These are phyloP conservation scores for Drosophila fulvimacula DNA, from an alignment of 2,888 invertebrate species.

Conservation along the genomic window DNA sequence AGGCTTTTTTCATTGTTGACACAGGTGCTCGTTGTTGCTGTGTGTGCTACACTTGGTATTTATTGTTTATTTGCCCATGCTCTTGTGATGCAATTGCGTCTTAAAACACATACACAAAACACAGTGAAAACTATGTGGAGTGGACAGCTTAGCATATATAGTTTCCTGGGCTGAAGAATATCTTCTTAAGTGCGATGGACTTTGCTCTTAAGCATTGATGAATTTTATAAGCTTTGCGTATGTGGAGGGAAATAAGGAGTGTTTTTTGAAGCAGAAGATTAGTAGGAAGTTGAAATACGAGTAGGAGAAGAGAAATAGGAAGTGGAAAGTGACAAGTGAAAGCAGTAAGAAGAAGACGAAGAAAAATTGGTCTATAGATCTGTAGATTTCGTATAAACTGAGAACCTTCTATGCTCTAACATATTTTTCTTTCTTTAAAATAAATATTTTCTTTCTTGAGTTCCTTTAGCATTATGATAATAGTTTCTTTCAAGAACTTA, in stretches of 20 bases:
- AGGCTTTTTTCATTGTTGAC: slow-evolving; percentile 74
- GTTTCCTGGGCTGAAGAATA: background rate
- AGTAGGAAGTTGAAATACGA: too few relatives aligned
- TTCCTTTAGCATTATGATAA: too few relatives aligned
- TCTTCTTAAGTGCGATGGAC: background rate
- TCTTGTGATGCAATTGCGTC: slow-evolving; percentile 67
- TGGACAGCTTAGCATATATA: background rate
- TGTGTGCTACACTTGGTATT: slow-evolving; percentile 17
- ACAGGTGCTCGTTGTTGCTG: slow-evolving; percentile 73
- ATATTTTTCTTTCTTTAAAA: too few relatives aligned
- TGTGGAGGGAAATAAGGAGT: background rate
- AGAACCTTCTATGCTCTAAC: too few relatives aligned
- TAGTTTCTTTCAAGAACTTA: too few relatives aligned
- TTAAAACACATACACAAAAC: slow-evolving; percentile 22
- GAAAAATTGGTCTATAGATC: too few relatives aligned
- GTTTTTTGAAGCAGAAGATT: background rate
- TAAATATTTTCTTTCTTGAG: too few relatives aligned
- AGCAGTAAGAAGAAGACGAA: too few relatives aligned
- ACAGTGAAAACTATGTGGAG: slow-evolving; percentile 5
- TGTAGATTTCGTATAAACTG: too few relatives aligned
- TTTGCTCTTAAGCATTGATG: background rate
- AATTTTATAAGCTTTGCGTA: background rate
- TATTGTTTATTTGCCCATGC: slow-evolving; percentile 56
- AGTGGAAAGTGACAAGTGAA: too few relatives aligned
- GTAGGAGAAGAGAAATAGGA: too few relatives aligned